phyloP scores from a whole-genome alignment of 1,140 invertebrate species.

The Sycobia sp. region DNA sequence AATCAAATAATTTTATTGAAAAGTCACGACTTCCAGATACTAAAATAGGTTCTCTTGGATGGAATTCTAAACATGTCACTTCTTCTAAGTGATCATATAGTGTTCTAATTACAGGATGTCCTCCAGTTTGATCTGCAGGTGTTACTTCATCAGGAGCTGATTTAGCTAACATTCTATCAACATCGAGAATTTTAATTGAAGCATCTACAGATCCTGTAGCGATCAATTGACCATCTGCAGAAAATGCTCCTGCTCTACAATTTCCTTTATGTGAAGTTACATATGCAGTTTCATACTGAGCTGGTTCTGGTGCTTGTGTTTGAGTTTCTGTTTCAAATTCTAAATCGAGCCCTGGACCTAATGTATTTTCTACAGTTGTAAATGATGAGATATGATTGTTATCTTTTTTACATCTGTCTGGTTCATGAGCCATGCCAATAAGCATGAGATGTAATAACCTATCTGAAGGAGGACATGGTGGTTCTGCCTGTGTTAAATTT shows the following conservation, averaged over 20 bases:
- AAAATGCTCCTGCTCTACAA: conserved; percentile 94
- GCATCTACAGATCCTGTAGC: conserved; percentile 98
- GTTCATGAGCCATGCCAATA: conserved; percentile 86
- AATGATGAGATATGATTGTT: conserved; percentile 67
- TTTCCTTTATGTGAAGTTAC: conserved; percentile 98
- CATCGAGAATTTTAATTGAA: conserved; percentile 98
- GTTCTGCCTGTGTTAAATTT: conserved; percentile 82
- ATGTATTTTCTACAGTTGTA: conserved; percentile 70
- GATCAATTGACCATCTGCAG: conserved; percentile 91
- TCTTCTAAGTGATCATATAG: conserved; percentile 99
- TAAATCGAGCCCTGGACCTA: conserved; percentile 87
- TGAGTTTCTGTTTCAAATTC: conserved; percentile 95
- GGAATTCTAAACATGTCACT: conserved; percentile 96
- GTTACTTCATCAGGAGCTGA: conserved; percentile 84
- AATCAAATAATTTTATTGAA: conserved; percentile 96
- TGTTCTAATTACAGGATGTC: conserved; percentile 97
- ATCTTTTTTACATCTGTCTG: conserved; percentile 66
- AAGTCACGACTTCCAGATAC: conserved; percentile 93
- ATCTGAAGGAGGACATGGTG: conserved; percentile 94
- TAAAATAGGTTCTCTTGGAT: conserved; percentile 90
- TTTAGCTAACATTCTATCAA: conserved; percentile 97
- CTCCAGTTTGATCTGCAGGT: conserved; percentile 81
- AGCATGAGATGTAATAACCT: conserved; percentile 84
- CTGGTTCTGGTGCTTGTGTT: conserved; percentile 88
- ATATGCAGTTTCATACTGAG: conserved; percentile 97